Evolutionary conservation across 2,888 invertebrate genomes (phyloP).

Genomic region (Leptura quadrifasciata): DNA sequence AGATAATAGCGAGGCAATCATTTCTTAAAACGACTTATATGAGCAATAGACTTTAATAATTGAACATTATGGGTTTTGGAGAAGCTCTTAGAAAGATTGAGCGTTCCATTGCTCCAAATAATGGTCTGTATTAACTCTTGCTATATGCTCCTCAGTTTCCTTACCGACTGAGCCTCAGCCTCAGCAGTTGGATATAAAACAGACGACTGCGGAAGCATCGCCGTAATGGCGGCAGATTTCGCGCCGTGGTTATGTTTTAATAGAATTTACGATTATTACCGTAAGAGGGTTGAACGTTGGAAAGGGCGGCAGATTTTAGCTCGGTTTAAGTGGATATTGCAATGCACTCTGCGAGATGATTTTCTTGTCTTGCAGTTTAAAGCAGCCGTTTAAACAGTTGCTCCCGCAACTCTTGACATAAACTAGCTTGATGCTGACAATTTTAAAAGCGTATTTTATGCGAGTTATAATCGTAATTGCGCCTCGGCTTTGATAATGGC

Average conservation of each 20-base stretch:
- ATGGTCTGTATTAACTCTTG: constrained; percentile 67
- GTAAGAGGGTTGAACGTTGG: constrained; percentile 68
- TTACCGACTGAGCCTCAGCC: constrained; percentile 27
- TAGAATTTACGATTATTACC: constrained; percentile 75
- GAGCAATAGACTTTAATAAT: constrained; percentile 75
- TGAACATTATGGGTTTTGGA: constrained; percentile 73
- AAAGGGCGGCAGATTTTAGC: constrained; percentile 70
- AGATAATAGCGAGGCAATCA: constrained; percentile 68
- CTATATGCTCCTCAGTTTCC: constrained; percentile 29
- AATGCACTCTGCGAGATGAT: constrained; percentile 71
- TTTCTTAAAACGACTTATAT: constrained; percentile 73
- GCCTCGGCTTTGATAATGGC: background rate
- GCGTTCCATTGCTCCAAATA: constrained; percentile 66
- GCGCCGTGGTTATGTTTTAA: constrained; percentile 76
- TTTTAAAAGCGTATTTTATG: constrained; percentile 11
- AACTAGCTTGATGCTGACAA: constrained; percentile 27
- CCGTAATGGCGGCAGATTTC: constrained; percentile 75
- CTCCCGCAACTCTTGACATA: constrained; percentile 11
- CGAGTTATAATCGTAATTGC: constrained; percentile 14
- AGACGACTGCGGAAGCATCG: constrained; percentile 73
- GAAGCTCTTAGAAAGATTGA: constrained; percentile 74
- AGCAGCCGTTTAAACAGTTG: constrained; percentile 33
- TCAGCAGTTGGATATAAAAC: constrained; percentile 69
- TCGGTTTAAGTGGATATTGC: constrained; percentile 70
- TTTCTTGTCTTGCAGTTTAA: constrained; percentile 57